phyloP scores from a whole-genome alignment of 2,888 invertebrate genomes.

The Sinelater perroti region DNA sequence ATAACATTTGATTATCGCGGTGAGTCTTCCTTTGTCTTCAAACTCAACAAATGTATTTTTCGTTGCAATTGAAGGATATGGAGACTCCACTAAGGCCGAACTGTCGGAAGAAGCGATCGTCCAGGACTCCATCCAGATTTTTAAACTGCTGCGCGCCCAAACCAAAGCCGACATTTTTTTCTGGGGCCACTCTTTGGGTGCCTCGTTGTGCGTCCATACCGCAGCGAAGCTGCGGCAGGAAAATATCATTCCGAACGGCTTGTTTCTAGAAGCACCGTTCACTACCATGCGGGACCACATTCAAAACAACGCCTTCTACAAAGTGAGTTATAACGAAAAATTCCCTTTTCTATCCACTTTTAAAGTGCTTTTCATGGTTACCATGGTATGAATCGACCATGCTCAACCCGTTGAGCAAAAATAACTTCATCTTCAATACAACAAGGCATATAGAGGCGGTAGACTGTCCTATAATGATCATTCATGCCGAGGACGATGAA shows the following conservation, averaged over 20 bases:
- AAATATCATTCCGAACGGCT: slow-evolving; percentile 43
- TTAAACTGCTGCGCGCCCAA: slow-evolving; percentile 48
- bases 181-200: slow-evolving; percentile 50
- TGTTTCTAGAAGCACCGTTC: slow-evolving; percentile 54
- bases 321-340: slow-evolving; percentile 5
- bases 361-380: slow-evolving; percentile 71
- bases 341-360: not conserved
- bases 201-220: slow-evolving; percentile 51
- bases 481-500: slow-evolving; percentile 55
- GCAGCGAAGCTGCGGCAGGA: slow-evolving; percentile 41
- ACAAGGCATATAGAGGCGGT: slow-evolving; percentile 74
- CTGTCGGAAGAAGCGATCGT: slow-evolving; percentile 53
- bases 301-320: not conserved
- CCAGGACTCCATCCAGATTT: slow-evolving; percentile 52
- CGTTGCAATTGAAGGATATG: slow-evolving; percentile 49
- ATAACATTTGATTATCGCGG: slow-evolving; percentile 84
- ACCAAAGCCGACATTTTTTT: slow-evolving; percentile 50
- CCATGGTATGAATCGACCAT: slow-evolving; percentile 87
- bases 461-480: slow-evolving; percentile 77
- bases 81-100: slow-evolving; percentile 50
- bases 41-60: not conserved
- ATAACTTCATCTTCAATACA: slow-evolving; percentile 79
- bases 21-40: slow-evolving; percentile 48
- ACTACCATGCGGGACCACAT: slow-evolving; percentile 51
- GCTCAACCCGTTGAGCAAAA: slow-evolving; percentile 76